Conservation (phyloP, 2,888 invertebrate species). For the Hemithea aestivaria region DNA sequence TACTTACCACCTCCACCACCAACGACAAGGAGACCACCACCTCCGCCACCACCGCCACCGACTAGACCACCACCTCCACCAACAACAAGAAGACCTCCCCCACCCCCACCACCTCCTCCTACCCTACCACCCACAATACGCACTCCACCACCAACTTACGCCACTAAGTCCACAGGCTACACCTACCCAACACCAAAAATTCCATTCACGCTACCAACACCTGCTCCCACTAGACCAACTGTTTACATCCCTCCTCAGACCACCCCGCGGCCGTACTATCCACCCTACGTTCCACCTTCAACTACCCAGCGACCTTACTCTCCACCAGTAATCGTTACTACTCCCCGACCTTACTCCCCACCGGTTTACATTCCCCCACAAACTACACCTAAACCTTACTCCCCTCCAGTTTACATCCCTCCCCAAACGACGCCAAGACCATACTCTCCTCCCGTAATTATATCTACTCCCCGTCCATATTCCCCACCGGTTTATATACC, state of each 20-base stretch:
- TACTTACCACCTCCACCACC: constrained; percentile 30
- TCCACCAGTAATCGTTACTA: constrained; percentile 30
- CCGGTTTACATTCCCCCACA: constrained; percentile 31
- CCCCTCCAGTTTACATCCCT: neutral
- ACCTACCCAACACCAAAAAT: constrained; percentile 45
- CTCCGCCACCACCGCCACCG: constrained; percentile 29
- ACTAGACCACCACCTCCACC: constrained; percentile 27
- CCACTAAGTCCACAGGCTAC: constrained; percentile 47
- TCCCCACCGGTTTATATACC: no score
- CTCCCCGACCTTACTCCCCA: constrained; percentile 15
- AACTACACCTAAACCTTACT: constrained; percentile 15
- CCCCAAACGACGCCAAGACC: no score
- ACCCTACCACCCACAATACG: constrained; percentile 26
- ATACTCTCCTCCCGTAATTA: no score
- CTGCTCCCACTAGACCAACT: constrained; percentile 21
- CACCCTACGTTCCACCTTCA: constrained; percentile 28
- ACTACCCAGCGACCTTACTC: constrained; percentile 25
- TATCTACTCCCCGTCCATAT: no score
- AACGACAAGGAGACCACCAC: constrained; percentile 29
- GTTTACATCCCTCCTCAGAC: constrained; percentile 21
- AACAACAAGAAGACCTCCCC: constrained; percentile 19
- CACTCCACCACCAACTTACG: constrained; percentile 32
- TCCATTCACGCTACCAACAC: constrained; percentile 46
- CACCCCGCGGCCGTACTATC: constrained; percentile 19
- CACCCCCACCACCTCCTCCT: no score